Conservation (phyloP, 2,888 invertebrate species). For the Cantharis rufa region DNA sequence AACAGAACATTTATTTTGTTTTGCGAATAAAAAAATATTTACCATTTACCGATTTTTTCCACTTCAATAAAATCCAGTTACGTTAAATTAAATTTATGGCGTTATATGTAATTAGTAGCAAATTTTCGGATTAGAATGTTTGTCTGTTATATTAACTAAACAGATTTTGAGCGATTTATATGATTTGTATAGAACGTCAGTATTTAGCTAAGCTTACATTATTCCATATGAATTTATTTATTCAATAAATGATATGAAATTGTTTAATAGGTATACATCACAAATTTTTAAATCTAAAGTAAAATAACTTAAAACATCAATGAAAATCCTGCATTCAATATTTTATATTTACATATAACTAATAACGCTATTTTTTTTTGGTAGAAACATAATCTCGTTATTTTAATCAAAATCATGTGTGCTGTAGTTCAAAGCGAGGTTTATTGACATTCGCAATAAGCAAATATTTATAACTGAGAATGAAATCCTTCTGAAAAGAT, state of each 20-base stretch:
- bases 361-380: background rate
- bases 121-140: slow-evolving; percentile 3
- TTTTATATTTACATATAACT: background rate
- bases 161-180: background rate
- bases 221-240: background rate
- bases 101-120: background rate
- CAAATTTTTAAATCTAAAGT: background rate
- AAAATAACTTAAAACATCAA: background rate
- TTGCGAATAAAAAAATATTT: background rate
- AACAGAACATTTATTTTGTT: background rate
- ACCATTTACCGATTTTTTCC: background rate
- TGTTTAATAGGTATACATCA: background rate
- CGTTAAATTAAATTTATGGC: background rate
- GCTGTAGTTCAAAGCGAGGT: background rate
- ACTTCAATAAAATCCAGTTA: background rate
- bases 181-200: slow-evolving; percentile 11
- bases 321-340: background rate
- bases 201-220: slow-evolving; percentile 24
- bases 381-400: background rate
- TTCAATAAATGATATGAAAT: background rate
- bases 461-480: background rate
- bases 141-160: background rate
- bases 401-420: background rate
- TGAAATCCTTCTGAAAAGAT: background rate
- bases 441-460: background rate